Conservation (phyloP, 2,113 vertebrate genomes). For the Anoura caudifer region DNA sequence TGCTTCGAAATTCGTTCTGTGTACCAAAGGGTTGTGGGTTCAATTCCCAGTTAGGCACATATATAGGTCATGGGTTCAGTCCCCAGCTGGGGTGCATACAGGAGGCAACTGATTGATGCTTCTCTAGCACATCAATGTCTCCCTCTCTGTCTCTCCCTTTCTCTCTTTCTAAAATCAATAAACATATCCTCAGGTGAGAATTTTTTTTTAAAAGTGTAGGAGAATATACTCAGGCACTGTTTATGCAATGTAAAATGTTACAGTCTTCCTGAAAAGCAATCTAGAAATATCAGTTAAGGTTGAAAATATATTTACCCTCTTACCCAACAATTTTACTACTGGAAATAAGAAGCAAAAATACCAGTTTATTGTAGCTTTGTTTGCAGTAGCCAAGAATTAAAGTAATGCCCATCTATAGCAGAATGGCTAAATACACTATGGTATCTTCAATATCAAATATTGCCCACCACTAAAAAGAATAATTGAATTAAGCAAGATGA, state of each 20-base stretch:
- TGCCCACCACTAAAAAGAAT: neutral
- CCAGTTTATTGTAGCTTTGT: neutral
- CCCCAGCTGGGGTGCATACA: too few relatives aligned
- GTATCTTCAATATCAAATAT: neutral
- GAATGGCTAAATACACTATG: neutral
- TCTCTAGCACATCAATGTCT: too few relatives aligned
- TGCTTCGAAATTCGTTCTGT: too few relatives aligned
- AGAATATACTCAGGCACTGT: constrained; percentile 6
- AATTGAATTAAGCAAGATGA: constrained; percentile 34
- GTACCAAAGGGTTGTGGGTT: too few relatives aligned
- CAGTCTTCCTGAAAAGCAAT: neutral
- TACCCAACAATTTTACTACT: neutral
- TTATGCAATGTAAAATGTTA: neutral
- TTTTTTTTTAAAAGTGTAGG: neutral
- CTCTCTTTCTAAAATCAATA: too few relatives aligned
- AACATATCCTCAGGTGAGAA: too few relatives aligned
- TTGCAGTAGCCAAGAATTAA: neutral
- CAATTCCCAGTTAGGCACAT: too few relatives aligned
- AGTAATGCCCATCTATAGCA: neutral
- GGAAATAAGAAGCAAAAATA: constrained; percentile 5
- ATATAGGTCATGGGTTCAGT: too few relatives aligned
- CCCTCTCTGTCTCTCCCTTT: too few relatives aligned
- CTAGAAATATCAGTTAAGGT: neutral
- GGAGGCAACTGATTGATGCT: too few relatives aligned
- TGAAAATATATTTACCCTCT: constrained; percentile 4